Base-by-base conservation (phyloP, 1,140 invertebrate genomes). In the Cherax quadricarinatus region DNA sequence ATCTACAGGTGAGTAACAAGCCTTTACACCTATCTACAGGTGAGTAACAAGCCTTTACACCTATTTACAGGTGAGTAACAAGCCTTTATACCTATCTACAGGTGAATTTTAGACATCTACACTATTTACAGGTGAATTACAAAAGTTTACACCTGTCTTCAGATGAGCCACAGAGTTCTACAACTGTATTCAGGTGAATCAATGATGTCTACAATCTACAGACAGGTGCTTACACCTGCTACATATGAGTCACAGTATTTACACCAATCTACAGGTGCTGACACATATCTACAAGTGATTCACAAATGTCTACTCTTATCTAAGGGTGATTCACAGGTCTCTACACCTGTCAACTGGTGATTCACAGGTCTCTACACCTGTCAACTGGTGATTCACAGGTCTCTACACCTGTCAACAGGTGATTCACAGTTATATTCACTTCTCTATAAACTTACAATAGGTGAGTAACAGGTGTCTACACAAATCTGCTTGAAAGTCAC, bases 1-100 rank as follows among this genome's bases (percentile, higher is more conserved):
- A 97, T 98, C 94, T 98, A 98, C 96, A 97, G 97, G 97, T 98
- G 96, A 96, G 96, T 6, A 21, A 75, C 96, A 94, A 78, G 96
- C 96, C 87, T 96, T 96, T 89, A 96, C 96, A 10, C 97, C 97
- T 48, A 97, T 98, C 94, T 98, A 98, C 96, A 97, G 97, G 97
- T 98, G 96, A 96, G 96, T 16, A 10, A 70, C 96, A 94, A 16
- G 16, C 62, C 16, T 97, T 93, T 90, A 96, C 96, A 10, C 97
- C 97, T 41, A 97, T 98, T 94, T 98, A 98, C 96, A 97, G 97
- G 97, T 70, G 62, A n/a, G 14, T 18, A 5, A 70, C 62, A 16
- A 60, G 14, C 62, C 5, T 14, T 5, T 70, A 70, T 6, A 5
- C 10, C 62, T 18, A 14, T 70, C 62, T 70, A 21, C 62, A 70